Conservation (phyloP, 2,797 vertebrate species). For the Helicolenus hilgendorfi region DNA sequence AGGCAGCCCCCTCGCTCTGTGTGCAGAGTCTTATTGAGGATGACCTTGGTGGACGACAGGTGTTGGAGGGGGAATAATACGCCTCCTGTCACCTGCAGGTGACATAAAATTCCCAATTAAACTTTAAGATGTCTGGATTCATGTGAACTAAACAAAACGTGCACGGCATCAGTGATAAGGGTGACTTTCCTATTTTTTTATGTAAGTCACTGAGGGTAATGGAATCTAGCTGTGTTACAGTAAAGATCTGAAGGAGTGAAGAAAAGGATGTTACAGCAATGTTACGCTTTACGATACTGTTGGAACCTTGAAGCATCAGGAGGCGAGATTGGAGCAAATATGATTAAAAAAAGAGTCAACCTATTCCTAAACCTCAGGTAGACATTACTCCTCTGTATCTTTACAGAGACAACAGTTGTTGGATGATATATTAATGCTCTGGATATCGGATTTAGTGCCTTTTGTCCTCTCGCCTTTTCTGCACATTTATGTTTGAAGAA, state of each 20-base stretch:
- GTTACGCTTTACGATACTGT: background rate
- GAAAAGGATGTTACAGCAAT: background rate
- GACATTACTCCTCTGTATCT: too few species aligned
- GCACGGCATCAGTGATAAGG: conserved; percentile 50
- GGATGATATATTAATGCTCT: background rate
- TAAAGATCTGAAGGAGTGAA: conserved; percentile 22
- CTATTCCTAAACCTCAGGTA: too few species aligned
- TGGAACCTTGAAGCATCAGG: too few species aligned
- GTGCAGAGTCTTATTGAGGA: conserved; percentile 53
- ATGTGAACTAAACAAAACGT: conserved; percentile 76
- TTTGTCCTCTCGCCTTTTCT: background rate
- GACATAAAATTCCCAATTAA: conserved; percentile 88
- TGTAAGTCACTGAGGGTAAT: conserved; percentile 18
- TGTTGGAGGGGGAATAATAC: conserved; percentile 81
- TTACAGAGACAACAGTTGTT: too few species aligned
- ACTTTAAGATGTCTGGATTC: conserved; percentile 78
- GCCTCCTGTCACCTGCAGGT: conserved; percentile 78
- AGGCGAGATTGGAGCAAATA: too few species aligned
- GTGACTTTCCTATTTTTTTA: background rate
- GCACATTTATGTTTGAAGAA: background rate
- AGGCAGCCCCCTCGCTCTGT: conserved; percentile 34
- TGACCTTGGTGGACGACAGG: conserved; percentile 87
- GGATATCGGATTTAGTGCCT: background rate
- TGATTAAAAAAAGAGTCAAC: too few species aligned
- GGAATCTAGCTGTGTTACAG: conserved; percentile 17